These are phyloP conservation scores for Lates calcarifer DNA, from an alignment of 2,113 vertebrate genomes.

Conservation along the genomic window DNA sequence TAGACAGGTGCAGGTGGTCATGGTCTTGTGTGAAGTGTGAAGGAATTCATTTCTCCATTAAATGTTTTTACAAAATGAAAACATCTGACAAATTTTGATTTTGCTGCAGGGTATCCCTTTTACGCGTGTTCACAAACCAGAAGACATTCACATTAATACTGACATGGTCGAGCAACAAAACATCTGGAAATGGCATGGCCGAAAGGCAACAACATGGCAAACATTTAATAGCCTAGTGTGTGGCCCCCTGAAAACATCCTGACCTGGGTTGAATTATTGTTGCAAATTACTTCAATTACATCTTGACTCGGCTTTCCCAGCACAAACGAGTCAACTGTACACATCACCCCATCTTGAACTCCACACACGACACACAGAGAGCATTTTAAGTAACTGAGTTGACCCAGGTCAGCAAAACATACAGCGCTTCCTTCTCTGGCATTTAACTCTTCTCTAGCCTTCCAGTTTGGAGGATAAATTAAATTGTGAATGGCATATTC, in stretches of 20 bases:
- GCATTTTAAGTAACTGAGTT: constrained; percentile 64
- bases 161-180: constrained; percentile 74
- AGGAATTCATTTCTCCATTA: constrained; percentile 24
- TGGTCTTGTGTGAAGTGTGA: constrained; percentile 19
- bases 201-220: constrained; percentile 70
- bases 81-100: constrained; percentile 78
- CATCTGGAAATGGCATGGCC: constrained; percentile 69
- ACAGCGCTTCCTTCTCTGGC: constrained; percentile 76
- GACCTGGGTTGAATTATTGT: constrained; percentile 73
- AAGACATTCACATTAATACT: constrained; percentile 86
- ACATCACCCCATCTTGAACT: constrained; percentile 31
- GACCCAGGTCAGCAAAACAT: constrained; percentile 78
- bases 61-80: constrained; percentile 29
- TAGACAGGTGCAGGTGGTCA: constrained; percentile 27
- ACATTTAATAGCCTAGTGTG: constrained; percentile 74
- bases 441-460: constrained; percentile 79
- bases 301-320: constrained; percentile 63
- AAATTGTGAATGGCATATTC: constrained; percentile 80
- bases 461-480: constrained; percentile 86
- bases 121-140: constrained; percentile 72
- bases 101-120: constrained; percentile 66
- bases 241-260: constrained; percentile 74
- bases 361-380: constrained; percentile 47
- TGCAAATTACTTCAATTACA: constrained; percentile 74
- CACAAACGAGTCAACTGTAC: constrained; percentile 57